A percentile compares a stretch with the other conserved stretches of the same genome.
Conservation (phyloP, 2,797 vertebrate genomes). For the Melanotaenia maccullochi region DNA sequence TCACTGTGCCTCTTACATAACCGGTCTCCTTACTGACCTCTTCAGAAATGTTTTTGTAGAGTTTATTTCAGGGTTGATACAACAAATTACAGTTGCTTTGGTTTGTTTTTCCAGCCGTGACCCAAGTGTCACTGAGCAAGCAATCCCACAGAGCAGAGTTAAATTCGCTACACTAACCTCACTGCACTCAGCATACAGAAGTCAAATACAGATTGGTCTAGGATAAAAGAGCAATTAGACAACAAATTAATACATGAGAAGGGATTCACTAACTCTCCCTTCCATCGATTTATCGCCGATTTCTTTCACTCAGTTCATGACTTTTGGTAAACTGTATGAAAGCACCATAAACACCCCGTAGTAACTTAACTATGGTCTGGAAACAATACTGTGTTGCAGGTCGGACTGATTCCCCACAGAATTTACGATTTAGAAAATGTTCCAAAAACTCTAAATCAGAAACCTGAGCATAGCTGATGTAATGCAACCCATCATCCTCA, state of each 20-base stretch:
- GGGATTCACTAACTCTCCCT: neutral
- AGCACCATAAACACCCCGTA: conserved; percentile 5
- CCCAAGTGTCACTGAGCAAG: conserved; percentile 19
- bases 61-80: conserved; percentile 39
- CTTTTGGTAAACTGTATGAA: conserved; percentile 8
- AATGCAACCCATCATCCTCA: conserved; percentile 32
- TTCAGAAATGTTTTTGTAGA: conserved; percentile 16
- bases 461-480: neutral
- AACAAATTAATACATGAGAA: neutral
- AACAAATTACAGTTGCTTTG: conserved; percentile 18
- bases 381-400: neutral
- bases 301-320: conserved; percentile 21
- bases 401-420: conserved; percentile 15
- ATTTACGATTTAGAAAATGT: neutral
- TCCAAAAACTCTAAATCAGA: conserved; percentile 1
- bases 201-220: neutral
- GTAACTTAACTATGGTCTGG: neutral
- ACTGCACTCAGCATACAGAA: neutral
- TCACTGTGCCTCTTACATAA: conserved; percentile 7
- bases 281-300: neutral
- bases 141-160: conserved; percentile 24
- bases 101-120: conserved; percentile 51
- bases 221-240: neutral
- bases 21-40: conserved; percentile 20
- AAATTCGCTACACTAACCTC: conserved; percentile 16